Evolutionary conservation across 2,113 vertebrate species (phyloP).

Genomic region (Brevimyrus niger): DNA sequence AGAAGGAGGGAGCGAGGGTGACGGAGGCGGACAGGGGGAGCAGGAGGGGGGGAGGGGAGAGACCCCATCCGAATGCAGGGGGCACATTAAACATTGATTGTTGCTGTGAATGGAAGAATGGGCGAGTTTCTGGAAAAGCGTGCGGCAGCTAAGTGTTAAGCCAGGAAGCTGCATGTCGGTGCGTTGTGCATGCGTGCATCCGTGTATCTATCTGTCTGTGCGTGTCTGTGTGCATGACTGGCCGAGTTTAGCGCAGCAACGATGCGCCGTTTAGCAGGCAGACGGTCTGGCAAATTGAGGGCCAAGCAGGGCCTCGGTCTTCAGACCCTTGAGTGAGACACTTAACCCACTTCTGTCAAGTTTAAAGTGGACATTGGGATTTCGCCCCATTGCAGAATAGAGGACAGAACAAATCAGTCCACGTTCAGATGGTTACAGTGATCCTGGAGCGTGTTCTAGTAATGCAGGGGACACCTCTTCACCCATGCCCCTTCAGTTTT

Average conservation of each 20-base stretch:
- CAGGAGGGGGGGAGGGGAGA: background rate
- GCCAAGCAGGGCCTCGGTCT: background rate
- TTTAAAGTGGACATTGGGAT: background rate
- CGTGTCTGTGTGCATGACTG: background rate
- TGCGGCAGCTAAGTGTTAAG: background rate
- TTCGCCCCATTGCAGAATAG: background rate
- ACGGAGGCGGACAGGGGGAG: background rate
- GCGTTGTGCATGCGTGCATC: background rate
- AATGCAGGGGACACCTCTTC: background rate
- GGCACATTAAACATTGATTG: conserved; percentile 27
- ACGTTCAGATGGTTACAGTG: background rate
- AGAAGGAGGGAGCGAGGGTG: background rate
- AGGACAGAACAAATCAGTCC: background rate
- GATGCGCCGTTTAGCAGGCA: background rate
- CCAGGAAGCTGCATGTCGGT: background rate
- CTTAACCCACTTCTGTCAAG: background rate
- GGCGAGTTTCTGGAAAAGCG: background rate
- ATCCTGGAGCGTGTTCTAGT: background rate
- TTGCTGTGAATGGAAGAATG: background rate
- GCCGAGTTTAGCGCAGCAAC: background rate
- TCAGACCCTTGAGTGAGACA: background rate
- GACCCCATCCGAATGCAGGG: conserved; percentile 9
- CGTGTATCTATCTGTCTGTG: background rate
- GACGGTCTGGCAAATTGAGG: background rate
- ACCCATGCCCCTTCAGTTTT: background rate